Percentiles rank a stretch among this genome's conserved stretches.
Conservation (phyloP, 2,113 vertebrate species). For the Silurus meridionalis region DNA sequence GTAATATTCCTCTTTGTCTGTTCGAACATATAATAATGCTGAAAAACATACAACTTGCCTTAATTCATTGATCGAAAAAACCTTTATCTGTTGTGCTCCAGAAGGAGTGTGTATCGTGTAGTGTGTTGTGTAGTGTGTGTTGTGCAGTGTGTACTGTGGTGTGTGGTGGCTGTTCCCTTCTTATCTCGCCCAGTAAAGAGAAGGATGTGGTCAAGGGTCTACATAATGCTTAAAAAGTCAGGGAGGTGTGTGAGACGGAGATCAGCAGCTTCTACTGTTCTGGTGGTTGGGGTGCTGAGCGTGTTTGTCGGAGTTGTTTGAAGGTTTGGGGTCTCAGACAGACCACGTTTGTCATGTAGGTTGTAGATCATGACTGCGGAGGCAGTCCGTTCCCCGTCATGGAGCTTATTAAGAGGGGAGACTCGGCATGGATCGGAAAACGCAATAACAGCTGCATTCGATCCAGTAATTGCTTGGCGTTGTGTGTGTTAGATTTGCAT, state of each 20-base stretch:
- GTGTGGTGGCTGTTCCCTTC: slow-evolving; percentile 47
- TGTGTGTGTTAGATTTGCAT: neutral
- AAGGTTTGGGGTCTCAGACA: neutral
- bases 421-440: neutral
- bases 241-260: slow-evolving; percentile 50
- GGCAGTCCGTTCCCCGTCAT: slow-evolving; percentile 17
- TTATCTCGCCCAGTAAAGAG: slow-evolving; percentile 70
- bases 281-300: slow-evolving; percentile 32
- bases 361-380: slow-evolving; percentile 39
- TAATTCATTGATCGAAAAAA: neutral
- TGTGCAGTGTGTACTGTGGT: no score
- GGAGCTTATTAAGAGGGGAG: slow-evolving; percentile 21
- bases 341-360: slow-evolving; percentile 31
- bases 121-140: no score
- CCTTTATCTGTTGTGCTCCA: neutral
- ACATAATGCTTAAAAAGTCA: slow-evolving; percentile 32
- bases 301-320: neutral
- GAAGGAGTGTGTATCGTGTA: neutral
- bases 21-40: neutral
- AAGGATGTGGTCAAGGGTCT: slow-evolving; percentile 76
- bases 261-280: slow-evolving; percentile 24
- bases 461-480: neutral
- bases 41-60: neutral
- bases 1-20: neutral
- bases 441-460: neutral